Conservation (phyloP, 2,113 vertebrate species). For the Agapornis roseicollis region DNA sequence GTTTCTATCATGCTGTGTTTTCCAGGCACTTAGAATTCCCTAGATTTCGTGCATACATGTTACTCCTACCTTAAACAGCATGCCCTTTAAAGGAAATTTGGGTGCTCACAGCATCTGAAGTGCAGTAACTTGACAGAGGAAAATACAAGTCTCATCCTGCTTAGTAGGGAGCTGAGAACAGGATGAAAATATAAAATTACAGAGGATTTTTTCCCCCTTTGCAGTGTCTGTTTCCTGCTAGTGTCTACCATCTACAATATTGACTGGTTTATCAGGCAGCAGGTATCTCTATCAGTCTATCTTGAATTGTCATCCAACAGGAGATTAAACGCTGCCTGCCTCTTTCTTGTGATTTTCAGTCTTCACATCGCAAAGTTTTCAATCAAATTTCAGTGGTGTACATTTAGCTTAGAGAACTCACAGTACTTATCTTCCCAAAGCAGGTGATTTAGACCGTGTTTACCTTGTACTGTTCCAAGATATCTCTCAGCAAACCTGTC, state of each 20-base stretch:
- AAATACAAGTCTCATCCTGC: background rate
- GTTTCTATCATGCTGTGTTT: background rate
- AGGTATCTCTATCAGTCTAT: slow-evolving; percentile 72
- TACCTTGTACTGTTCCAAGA: slow-evolving; percentile 44
- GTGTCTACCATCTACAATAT: slow-evolving; percentile 66
- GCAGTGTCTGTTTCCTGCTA: slow-evolving; percentile 14
- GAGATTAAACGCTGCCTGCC: slow-evolving; percentile 71
- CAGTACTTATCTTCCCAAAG: slow-evolving; percentile 68
- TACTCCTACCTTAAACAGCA: background rate
- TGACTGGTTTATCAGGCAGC: slow-evolving; percentile 72
- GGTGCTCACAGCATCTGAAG: background rate
- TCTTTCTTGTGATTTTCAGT: slow-evolving; percentile 71
- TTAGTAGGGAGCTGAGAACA: background rate
- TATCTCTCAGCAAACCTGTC: slow-evolving; percentile 49
- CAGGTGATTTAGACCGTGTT: slow-evolving; percentile 70
- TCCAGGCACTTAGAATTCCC: background rate
- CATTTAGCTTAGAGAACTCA: slow-evolving; percentile 61
- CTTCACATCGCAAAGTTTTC: slow-evolving; percentile 72
- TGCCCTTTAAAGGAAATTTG: background rate
- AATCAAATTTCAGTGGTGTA: slow-evolving; percentile 68
- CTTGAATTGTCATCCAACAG: slow-evolving; percentile 71
- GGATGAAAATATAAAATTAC: background rate
- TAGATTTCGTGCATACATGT: background rate
- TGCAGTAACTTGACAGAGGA: background rate
- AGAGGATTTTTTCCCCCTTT: background rate